These are phyloP conservation scores for Engraulis encrasicolus DNA, from an alignment of 2,113 vertebrate genomes.

Conservation along the genomic window DNA sequence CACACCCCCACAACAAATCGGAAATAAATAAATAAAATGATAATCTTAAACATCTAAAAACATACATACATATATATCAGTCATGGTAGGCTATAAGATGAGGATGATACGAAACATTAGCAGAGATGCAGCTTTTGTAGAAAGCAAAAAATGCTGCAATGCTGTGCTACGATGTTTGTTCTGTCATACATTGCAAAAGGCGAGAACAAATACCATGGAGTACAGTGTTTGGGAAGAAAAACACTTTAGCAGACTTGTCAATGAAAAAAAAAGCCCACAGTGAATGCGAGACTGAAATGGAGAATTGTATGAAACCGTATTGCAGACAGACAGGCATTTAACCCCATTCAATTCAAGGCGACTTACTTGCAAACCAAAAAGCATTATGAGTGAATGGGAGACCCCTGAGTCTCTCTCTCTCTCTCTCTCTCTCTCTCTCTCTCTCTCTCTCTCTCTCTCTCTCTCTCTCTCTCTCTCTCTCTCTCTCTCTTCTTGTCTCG, in stretches of 20 bases:
- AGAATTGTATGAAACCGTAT: not conserved
- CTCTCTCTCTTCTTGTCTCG: too few relatives aligned
- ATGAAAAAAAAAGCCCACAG: not conserved
- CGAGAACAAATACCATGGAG: not conserved
- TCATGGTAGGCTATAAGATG: not conserved
- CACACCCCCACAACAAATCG: not conserved
- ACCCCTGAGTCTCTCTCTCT: not conserved
- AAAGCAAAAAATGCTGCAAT: not conserved
- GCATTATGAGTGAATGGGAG: not conserved
- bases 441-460: too few relatives aligned
- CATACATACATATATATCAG: too few relatives aligned
- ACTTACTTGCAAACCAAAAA: not conserved
- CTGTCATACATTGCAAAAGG: not conserved
- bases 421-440: too few relatives aligned
- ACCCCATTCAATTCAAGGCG: not conserved
- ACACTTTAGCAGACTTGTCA: not conserved
- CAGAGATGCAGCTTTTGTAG: too few relatives aligned
- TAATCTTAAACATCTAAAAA: too few relatives aligned
- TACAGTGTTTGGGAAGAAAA: not conserved
- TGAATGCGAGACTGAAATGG: not conserved
- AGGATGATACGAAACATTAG: not conserved
- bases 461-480: too few relatives aligned
- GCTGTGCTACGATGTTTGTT: not conserved
- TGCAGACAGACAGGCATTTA: not conserved
- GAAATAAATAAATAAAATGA: too few relatives aligned